These are phyloP conservation scores for Rhodinocichla rosea DNA, from an alignment of 2,113 vertebrate genomes.

Conservation along the genomic window DNA sequence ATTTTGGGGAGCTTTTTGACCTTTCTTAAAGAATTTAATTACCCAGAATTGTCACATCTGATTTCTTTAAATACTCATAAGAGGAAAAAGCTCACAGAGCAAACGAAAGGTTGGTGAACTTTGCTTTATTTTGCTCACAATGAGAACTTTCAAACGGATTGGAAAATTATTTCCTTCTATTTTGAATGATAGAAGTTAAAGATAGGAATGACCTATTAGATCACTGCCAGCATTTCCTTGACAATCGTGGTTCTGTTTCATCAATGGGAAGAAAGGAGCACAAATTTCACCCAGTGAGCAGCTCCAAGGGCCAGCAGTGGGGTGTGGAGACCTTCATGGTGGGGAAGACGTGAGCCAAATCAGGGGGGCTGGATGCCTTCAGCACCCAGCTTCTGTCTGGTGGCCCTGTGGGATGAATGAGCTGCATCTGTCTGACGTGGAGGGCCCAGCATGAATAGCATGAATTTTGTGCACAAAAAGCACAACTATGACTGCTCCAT, in stretches of 20 bases:
- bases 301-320: background rate
- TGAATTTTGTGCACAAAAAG: background rate
- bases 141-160: conserved; percentile 3
- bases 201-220: conserved; percentile 70
- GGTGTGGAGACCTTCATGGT: background rate
- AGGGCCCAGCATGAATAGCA: conserved; percentile 1
- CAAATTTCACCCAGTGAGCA: background rate
- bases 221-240: conserved; percentile 13
- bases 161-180: conserved; percentile 42
- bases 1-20: conserved; percentile 34
- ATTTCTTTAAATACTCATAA: conserved; percentile 43
- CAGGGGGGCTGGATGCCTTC: conserved; percentile 18
- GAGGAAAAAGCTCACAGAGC: conserved; percentile 22
- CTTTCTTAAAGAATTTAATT: conserved; percentile 30
- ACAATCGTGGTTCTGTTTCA: background rate
- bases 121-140: conserved; percentile 54
- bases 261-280: background rate
- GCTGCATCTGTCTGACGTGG: background rate
- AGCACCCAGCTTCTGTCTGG: background rate
- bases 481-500: conserved; percentile 21
- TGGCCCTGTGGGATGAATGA: conserved; percentile 35
- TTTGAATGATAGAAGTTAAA: conserved; percentile 54
- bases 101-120: conserved; percentile 34
- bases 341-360: background rate
- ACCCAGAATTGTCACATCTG: conserved; percentile 36